phyloP scores from a whole-genome alignment of 2,888 invertebrate species.

The Marasmarcha lunaedactyla region DNA sequence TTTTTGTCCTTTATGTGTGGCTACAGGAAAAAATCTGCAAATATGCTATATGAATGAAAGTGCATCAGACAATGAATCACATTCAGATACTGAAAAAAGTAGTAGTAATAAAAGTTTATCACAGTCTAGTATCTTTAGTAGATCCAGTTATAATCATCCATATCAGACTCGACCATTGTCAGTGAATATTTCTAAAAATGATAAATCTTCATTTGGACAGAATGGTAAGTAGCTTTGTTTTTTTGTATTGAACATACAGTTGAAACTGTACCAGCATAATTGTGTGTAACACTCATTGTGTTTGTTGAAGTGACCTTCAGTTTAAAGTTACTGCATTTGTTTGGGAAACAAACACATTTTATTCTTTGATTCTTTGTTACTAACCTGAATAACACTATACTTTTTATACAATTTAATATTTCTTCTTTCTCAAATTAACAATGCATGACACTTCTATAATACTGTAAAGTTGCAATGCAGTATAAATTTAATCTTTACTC shows the following conservation, averaged over 20 bases:
- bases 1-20: slow-evolving; percentile 25
- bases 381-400: not conserved
- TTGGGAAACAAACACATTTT: not conserved
- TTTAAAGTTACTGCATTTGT: no score
- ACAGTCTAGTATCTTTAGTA: slow-evolving; percentile 52
- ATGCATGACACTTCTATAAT: no score
- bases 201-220: slow-evolving; percentile 48
- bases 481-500: no score
- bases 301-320: not conserved
- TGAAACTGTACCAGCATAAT: not conserved
- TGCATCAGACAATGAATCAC: slow-evolving; percentile 85
- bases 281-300: slow-evolving; percentile 1
- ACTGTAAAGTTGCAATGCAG: no score
- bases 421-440: not conserved
- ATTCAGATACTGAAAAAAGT: slow-evolving; percentile 77
- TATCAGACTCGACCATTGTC: slow-evolving; percentile 61
- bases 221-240: slow-evolving; percentile 42
- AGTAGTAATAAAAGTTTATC: slow-evolving; percentile 49
- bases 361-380: not conserved
- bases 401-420: slow-evolving; percentile 2
- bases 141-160: slow-evolving; percentile 55
- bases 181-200: slow-evolving; percentile 56
- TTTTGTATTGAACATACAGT: not conserved
- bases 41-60: slow-evolving; percentile 97
- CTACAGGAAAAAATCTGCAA: slow-evolving; percentile 89